phyloP scores from a whole-genome alignment of 2,888 invertebrate genomes.

The Drosophila monieri region DNA sequence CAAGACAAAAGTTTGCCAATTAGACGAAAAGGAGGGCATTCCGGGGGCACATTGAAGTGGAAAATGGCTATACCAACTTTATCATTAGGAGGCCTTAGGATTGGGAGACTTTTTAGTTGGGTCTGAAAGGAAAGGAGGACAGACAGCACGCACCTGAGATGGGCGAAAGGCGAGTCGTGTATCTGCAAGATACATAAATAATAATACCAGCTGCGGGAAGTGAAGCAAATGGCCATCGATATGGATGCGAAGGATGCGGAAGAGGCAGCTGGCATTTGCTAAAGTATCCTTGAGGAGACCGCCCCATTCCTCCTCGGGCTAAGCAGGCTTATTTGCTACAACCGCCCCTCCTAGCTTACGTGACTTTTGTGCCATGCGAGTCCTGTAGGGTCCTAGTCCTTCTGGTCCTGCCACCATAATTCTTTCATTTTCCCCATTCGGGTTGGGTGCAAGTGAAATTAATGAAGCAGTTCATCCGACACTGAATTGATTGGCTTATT shows the following conservation, averaged over 20 bases:
- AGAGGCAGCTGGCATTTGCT: conserved; percentile 24
- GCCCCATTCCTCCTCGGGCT: not conserved
- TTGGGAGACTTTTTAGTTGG: conserved; percentile 20
- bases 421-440: conserved; percentile 21
- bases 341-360: conserved; percentile 51
- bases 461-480: conserved; percentile 77
- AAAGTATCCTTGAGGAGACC: conserved; percentile 27
- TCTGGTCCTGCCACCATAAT: conserved; percentile 38
- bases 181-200: conserved; percentile 62
- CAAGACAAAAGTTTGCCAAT: conserved; percentile 66
- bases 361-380: conserved; percentile 68
- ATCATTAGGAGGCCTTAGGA: conserved; percentile 19
- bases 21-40: conserved; percentile 30
- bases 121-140: too few relatives aligned
- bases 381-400: not conserved
- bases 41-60: conserved; percentile 10
- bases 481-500: conserved; percentile 79
- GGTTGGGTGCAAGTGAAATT: conserved; percentile 57
- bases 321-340: conserved; percentile 37
- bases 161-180: conserved; percentile 31
- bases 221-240: conserved; percentile 41
- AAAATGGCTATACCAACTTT: conserved; percentile 26
- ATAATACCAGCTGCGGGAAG: conserved; percentile 42
- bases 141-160: conserved; percentile 69
- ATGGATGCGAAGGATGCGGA: conserved; percentile 14